Percentiles rank a stretch among this genome's conserved stretches.
phyloP scores from a whole-genome alignment of 2,797 vertebrate genomes.

The Myiothlypis coronata region DNA sequence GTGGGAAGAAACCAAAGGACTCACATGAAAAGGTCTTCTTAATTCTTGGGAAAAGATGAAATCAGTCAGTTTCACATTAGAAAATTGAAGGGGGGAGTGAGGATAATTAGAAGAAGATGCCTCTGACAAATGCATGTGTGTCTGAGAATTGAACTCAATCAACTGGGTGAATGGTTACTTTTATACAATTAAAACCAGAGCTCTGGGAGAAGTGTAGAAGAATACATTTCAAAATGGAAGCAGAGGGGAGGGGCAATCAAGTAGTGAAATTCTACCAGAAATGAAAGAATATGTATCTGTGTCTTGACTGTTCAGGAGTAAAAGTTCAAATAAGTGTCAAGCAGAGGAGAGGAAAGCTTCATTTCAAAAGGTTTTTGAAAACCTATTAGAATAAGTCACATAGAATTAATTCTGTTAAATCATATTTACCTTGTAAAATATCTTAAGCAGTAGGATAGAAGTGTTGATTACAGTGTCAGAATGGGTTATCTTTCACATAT shows the following conservation, averaged over 20 bases:
- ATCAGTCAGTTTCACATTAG: not conserved
- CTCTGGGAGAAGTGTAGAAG: not conserved
- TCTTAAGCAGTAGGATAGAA: not conserved
- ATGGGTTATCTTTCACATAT: not conserved
- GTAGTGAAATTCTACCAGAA: not conserved
- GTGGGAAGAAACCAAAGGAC: not conserved
- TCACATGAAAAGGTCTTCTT: not conserved
- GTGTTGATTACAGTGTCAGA: not conserved
- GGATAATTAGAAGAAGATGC: not conserved
- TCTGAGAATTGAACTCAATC: not conserved
- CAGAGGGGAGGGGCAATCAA: not conserved
- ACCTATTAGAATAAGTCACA: not conserved
- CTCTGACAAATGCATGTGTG: not conserved
- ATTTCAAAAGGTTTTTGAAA: not conserved
- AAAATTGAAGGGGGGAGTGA: not conserved
- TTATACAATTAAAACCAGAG: not conserved
- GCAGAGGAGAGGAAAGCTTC: not conserved
- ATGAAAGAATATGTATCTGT: accelerated
- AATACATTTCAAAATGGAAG: not conserved
- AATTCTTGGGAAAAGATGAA: not conserved
- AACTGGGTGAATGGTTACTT: not conserved
- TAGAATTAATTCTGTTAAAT: not conserved
- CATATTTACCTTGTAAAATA: not conserved
- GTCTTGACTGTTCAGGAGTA: not conserved
- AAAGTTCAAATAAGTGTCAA: not conserved